phyloP scores from a whole-genome alignment of 2,113 vertebrate species.

The Burhinus oedicnemus region DNA sequence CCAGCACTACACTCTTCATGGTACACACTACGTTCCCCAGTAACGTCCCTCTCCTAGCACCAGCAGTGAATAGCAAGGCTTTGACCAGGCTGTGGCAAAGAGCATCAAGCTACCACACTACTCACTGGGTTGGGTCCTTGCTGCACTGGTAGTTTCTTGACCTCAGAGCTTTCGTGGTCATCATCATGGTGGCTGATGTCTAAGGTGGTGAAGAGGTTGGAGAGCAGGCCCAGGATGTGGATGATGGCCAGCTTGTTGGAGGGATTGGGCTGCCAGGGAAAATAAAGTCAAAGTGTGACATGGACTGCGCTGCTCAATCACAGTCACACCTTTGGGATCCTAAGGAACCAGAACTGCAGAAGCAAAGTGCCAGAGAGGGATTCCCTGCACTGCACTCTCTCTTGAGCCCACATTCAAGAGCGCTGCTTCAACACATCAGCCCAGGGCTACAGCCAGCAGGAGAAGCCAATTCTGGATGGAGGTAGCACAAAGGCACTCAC shows the following conservation, averaged over 20 bases:
- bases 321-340: neutral
- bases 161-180: constrained; percentile 87
- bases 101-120: neutral
- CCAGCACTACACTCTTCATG: neutral
- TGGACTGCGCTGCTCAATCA: neutral
- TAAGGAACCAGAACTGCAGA: neutral
- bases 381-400: neutral
- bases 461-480: neutral
- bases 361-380: neutral
- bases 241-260: constrained; percentile 98
- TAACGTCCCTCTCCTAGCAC: neutral
- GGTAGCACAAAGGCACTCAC: constrained; percentile 66
- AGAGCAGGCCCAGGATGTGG: constrained; percentile 96
- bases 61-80: neutral
- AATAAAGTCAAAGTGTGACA: neutral
- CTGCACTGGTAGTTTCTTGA: constrained; percentile 87
- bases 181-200: constrained; percentile 98
- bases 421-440: neutral
- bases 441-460: neutral
- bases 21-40: neutral
- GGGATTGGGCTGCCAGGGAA: constrained; percentile 89
- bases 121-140: constrained; percentile 97
- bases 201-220: constrained; percentile 96
- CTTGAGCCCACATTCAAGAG: neutral
- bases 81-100: neutral